Evolutionary conservation across 2,888 invertebrate genomes (phyloP).

Genomic region (Reticulitermes lucifugus): DNA sequence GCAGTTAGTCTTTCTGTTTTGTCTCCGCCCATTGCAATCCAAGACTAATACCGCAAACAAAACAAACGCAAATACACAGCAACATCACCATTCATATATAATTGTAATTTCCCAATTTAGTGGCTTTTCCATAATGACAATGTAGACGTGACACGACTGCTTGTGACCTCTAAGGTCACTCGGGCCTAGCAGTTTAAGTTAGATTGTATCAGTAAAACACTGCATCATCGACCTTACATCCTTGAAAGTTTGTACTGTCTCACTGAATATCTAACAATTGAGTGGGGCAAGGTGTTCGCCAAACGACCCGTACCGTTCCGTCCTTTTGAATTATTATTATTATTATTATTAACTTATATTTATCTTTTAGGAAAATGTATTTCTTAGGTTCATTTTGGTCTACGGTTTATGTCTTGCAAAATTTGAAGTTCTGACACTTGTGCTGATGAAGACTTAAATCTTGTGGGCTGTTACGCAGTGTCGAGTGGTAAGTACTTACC

Average conservation of each 20-base stretch:
- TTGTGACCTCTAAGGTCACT: background rate
- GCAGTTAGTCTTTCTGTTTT: background rate
- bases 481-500: no score
- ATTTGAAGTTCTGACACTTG: no score
- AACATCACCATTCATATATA: background rate
- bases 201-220: background rate
- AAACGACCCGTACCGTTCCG: no score
- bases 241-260: background rate
- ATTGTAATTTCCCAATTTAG: constrained; percentile 7
- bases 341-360: no score
- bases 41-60: background rate
- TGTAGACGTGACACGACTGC: background rate
- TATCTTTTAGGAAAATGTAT: no score
- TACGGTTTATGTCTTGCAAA: no score
- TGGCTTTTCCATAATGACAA: constrained; percentile 1
- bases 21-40: background rate
- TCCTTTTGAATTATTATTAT: no score
- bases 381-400: no score
- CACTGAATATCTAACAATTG: background rate
- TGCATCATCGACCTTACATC: background rate
- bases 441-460: no score
- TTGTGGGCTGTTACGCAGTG: no score
- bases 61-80: background rate
- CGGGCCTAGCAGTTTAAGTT: background rate
- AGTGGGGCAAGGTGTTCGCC: no score